Evolutionary conservation across 2,797 vertebrate species (phyloP), one percentile per base, ranked within the genome.

Genomic region (Enteromius viviparus): DNA sequence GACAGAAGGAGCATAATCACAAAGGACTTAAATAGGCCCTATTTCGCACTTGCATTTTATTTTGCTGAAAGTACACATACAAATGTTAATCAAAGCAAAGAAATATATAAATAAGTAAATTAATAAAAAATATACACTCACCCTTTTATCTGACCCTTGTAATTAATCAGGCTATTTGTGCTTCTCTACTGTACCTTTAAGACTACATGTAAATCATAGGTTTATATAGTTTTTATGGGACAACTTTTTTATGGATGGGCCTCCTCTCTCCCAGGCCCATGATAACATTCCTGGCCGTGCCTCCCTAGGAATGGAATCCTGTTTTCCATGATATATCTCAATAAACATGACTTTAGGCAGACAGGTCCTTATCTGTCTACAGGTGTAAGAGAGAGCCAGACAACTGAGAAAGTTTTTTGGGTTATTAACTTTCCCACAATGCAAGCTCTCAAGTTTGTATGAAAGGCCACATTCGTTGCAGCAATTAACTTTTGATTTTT

Each of bases 271-370:
- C 19, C 6, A 64, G 76, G 26, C 26, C 42, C 58, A 78, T 19
- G 60, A 78, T 23, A 64, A 66, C 60, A 78, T 78, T 78, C 76
- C 45, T 49, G 19, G 37, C 3, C 12, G 23, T 62, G 2, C 40
- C 76, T 64, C 58, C 76, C 19, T 51, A 51, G 15, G 10, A 64
- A 12, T n/a, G 11, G 58, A 74, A 74, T 37, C 15, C 29, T n/a
- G 70, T 81, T 81, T 71, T 81, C 21, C 42, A 62, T 40, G 40
- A 74, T 64, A 26, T 3, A 53, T 81, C 55, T 58, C 42, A 45
- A 3, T 11, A 60, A 21, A 72, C 58, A 75, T 65, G 42, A 26
- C 42, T 74, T 74, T 9, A 74, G 42, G 29, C 21, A 49, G 51
- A 65, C 29, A 60, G 12, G 29, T 34, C 9, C 29, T 81, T 65